Evolutionary conservation across 1,140 invertebrate genomes (phyloP).

Genomic region (Bursaphelenchus mucronatus): DNA sequence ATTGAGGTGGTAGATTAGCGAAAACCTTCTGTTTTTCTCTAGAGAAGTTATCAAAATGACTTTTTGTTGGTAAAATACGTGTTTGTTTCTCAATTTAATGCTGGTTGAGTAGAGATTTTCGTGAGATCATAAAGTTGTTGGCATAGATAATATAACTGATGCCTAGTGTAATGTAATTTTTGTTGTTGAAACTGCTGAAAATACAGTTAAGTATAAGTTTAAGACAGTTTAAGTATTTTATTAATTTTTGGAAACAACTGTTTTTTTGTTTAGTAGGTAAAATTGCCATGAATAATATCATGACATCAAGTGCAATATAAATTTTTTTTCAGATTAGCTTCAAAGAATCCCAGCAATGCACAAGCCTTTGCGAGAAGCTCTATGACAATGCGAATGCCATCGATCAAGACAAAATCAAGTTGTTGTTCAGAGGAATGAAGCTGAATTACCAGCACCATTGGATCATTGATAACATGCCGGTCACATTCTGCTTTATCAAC

Average conservation of each 20-base stretch:
- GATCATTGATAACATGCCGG: constrained; percentile 86
- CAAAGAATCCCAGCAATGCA: constrained; percentile 71
- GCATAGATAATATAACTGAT: too few relatives aligned
- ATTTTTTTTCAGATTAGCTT: constrained; percentile 65
- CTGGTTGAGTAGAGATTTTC: too few relatives aligned
- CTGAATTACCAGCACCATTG: constrained; percentile 99
- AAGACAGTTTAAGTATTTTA: not conserved
- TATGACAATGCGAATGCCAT: constrained; percentile 70
- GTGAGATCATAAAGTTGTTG: too few relatives aligned
- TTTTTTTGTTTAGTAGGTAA: not conserved
- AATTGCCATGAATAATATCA: not conserved
- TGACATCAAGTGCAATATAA: not conserved
- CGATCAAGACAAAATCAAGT: constrained; percentile 71
- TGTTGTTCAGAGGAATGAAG: constrained; percentile 82
- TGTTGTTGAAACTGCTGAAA: too few relatives aligned
- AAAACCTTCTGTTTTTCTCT: too few relatives aligned
- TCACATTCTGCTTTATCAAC: constrained; percentile 80
- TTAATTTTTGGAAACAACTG: constrained; percentile 20
- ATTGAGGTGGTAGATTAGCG: too few relatives aligned
- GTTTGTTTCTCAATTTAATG: too few relatives aligned
- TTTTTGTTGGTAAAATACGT: too few relatives aligned
- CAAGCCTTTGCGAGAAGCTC: constrained; percentile 70
- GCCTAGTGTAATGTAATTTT: too few relatives aligned
- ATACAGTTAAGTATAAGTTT: too few relatives aligned
- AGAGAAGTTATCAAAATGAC: too few relatives aligned